Evolutionary conservation across 35 echinoderm and acorn worm genomes (phyloP).

Genomic region (Chiridota heheva): DNA sequence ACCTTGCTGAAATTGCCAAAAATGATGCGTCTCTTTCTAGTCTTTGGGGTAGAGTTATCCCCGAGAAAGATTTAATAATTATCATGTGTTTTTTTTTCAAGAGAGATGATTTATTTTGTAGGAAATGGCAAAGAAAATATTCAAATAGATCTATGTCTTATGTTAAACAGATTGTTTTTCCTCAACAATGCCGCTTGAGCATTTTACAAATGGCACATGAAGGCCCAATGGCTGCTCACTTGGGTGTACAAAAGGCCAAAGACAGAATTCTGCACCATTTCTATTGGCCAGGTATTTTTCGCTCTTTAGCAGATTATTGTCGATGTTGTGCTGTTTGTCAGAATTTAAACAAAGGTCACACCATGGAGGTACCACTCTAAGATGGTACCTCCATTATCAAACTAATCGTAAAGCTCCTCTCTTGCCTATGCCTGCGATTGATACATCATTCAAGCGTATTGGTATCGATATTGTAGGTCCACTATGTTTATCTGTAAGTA

Average conservation of each 20-base stretch:
- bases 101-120: not conserved
- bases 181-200: not conserved
- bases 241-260: constrained; percentile 32
- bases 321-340: constrained; percentile 20
- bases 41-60: not conserved
- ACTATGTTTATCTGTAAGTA: not conserved
- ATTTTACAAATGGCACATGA: constrained; percentile 29
- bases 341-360: constrained; percentile 9
- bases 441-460: constrained; percentile 23
- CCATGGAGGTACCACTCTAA: too few relatives aligned
- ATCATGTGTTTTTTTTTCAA: constrained; percentile 1
- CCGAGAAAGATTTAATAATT: not conserved
- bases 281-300: constrained; percentile 20
- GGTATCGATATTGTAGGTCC: constrained; percentile 45
- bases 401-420: not conserved
- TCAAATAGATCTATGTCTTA: not conserved
- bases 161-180: constrained; percentile 20
- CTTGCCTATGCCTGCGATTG: constrained; percentile 12
- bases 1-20: too few relatives aligned
- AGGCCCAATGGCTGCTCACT: constrained; percentile 5
- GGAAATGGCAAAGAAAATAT: not conserved
- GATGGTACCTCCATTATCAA: too few relatives aligned
- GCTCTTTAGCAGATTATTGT: constrained; percentile 21
- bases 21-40: not conserved
- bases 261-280: constrained; percentile 21